Conservation (phyloP, 2,888 invertebrate genomes). For the Limnephilus rhombicus region DNA sequence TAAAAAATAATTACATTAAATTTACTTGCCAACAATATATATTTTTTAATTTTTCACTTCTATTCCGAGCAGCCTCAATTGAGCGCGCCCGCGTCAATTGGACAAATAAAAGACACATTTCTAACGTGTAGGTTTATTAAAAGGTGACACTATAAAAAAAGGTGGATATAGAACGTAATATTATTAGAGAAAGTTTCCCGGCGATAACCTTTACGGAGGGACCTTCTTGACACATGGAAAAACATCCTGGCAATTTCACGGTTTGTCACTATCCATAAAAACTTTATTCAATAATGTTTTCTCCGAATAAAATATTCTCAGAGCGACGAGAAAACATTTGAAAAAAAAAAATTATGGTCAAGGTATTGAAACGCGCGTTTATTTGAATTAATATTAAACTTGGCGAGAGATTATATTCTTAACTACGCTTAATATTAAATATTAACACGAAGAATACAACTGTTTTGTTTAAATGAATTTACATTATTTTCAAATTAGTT, state of each 20-base stretch:
- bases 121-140: neutral
- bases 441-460: too few relatives aligned
- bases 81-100: neutral
- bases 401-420: too few relatives aligned
- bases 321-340: neutral
- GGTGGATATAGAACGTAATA: neutral
- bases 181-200: neutral
- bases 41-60: neutral
- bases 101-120: neutral
- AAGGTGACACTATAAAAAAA: neutral
- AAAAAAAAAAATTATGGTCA: neutral
- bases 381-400: neutral
- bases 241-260: neutral
- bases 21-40: neutral
- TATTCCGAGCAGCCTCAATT: neutral
- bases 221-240: neutral
- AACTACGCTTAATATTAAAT: too few relatives aligned
- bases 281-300: constrained; percentile 1
- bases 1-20: too few relatives aligned
- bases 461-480: too few relatives aligned
- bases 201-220: neutral
- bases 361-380: neutral
- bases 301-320: neutral
- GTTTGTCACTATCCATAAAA: neutral
- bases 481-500: too few relatives aligned